Evolutionary conservation across 2,113 vertebrate species (phyloP), one percentile per base, ranked within the genome.

Genomic region (Gavialis gangeticus): DNA sequence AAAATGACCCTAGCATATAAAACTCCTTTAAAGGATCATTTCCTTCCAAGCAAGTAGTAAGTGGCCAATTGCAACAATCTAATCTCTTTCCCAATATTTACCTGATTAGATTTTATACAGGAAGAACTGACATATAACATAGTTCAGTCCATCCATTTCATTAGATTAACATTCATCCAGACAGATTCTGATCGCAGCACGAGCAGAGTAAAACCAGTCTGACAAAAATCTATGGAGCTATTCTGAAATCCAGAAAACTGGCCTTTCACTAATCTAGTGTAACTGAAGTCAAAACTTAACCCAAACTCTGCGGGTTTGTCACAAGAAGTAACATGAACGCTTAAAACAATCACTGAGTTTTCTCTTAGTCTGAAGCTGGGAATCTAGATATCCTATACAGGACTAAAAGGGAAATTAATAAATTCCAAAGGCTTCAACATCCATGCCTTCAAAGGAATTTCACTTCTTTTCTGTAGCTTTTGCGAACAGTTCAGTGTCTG

Each of bases 341-440:
- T 16, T 19, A 80, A 76, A 37, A 67, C 8, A 62, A 81, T n/a
- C 0, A 0, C 0, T 0, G 25, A 56, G 62, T 75, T 84, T n/a
- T 80, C 57, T 75, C 80, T 66, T 57, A 84, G 25, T 66, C 57
- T 54, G 78, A 75, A 64, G 55, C 22, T 71, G 5, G 21, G 28
- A 92, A 89, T 90, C 3, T 3, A 82, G 24, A 57, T 84, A 30
- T 67, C 88, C 91, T 75, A 73, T 66, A 37, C 28, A 90, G 0
- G 0, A 71, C n/a, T 46, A 18, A 34, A n/a, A 87, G 56, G 21
- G 56, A 57, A 69, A 28, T 79, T 56, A 54, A 19, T 71, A 87
- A 79, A 57, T 57, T 79, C n/a, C 73, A 62, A 91, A 94, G 79
- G 22, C n/a, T 76, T 82, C 56, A 34, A 57, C 63, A 19, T 21